These are phyloP conservation scores for Xenopus tropicalis DNA, from an alignment of 2,113 vertebrate genomes.

Conservation along the genomic window DNA sequence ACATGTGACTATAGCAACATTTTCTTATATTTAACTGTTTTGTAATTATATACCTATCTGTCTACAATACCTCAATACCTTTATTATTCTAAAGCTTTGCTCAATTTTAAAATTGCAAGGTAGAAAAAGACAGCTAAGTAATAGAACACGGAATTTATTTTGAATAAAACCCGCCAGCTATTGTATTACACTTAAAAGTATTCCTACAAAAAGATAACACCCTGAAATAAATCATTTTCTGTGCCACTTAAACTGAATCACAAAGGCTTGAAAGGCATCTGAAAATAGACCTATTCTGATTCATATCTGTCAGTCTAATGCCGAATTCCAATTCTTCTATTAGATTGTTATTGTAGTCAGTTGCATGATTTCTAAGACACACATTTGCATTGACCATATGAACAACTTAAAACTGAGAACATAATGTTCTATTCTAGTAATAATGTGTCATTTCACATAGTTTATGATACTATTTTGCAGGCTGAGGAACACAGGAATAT, in stretches of 20 bases:
- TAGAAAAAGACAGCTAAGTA: slow-evolving; percentile 15
- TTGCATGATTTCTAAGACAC: slow-evolving; percentile 14
- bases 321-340: slow-evolving; percentile 36
- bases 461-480: slow-evolving; percentile 35
- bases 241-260: slow-evolving; percentile 34
- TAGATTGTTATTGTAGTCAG: slow-evolving; percentile 40
- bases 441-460: slow-evolving; percentile 27
- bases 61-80: neutral
- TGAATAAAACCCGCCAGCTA: slow-evolving; percentile 14
- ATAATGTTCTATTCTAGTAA: slow-evolving; percentile 34
- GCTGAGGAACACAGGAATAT: neutral
- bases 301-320: slow-evolving; percentile 26
- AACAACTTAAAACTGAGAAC: slow-evolving; percentile 25
- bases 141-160: slow-evolving; percentile 20
- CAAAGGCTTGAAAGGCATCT: slow-evolving; percentile 43
- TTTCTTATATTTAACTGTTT: no score
- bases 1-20: no score
- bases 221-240: slow-evolving; percentile 36
- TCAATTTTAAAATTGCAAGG: neutral
- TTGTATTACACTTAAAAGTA: slow-evolving; percentile 41
- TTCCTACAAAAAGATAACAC: slow-evolving; percentile 33
- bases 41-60: no score
- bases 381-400: slow-evolving; percentile 38
- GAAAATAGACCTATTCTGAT: slow-evolving; percentile 40
- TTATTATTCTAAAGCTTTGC: neutral